These are phyloP conservation scores for Drosophila parvula DNA, from an alignment of 1,140 invertebrate species.

Conservation along the genomic window DNA sequence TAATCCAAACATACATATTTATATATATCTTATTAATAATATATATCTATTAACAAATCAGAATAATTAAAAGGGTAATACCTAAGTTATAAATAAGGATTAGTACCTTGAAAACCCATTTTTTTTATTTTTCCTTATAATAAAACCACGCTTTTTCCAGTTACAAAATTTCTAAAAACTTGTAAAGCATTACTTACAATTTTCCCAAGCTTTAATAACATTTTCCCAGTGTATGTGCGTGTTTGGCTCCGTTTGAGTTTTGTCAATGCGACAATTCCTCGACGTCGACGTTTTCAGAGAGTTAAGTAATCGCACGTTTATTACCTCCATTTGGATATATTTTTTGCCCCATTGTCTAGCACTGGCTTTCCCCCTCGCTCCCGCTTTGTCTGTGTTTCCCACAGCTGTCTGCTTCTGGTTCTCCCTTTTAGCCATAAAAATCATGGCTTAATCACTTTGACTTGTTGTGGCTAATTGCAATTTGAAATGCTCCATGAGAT, in stretches of 20 bases:
- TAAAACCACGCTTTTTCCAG: too few relatives aligned
- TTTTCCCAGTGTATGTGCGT: slow-evolving; percentile 22
- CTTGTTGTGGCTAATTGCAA: slow-evolving; percentile 62
- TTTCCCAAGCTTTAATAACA: background rate
- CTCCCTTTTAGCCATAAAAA: slow-evolving; percentile 36
- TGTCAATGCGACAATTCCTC: slow-evolving; percentile 54
- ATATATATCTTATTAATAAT: too few relatives aligned
- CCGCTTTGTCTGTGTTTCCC: background rate
- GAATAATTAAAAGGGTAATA: too few relatives aligned
- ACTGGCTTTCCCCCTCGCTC: background rate
- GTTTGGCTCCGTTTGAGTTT: slow-evolving; percentile 39
- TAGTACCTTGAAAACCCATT: too few relatives aligned
- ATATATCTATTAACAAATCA: too few relatives aligned
- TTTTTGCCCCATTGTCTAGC: slow-evolving; percentile 11
- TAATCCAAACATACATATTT: too few relatives aligned
- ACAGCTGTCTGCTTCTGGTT: slow-evolving; percentile 1
- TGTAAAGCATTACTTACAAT: background rate
- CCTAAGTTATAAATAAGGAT: too few relatives aligned
- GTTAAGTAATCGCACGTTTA: slow-evolving; percentile 58
- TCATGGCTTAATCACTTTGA: slow-evolving; percentile 54
- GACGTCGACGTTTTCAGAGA: slow-evolving; percentile 30
- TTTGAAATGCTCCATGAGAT: slow-evolving; percentile 55
- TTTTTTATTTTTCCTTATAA: too few relatives aligned
- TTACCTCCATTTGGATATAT: slow-evolving; percentile 45
- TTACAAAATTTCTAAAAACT: too few relatives aligned